Conservation (phyloP, 2,797 vertebrate genomes). For the Crypturellus tataupa region DNA sequence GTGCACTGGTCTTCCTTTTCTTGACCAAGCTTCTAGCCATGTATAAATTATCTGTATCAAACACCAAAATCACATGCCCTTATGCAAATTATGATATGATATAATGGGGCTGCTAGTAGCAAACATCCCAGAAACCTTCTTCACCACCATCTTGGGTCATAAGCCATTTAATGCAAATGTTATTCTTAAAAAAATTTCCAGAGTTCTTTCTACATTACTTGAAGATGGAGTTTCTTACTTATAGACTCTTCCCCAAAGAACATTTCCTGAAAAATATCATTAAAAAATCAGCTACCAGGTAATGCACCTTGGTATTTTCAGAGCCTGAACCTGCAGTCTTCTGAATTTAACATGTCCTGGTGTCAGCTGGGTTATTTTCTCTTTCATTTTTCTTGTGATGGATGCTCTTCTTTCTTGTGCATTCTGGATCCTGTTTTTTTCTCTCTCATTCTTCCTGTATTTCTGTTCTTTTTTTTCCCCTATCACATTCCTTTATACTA, state of each 20-base stretch:
- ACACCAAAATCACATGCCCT: neutral
- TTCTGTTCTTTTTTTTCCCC: neutral
- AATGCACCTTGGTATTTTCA: neutral
- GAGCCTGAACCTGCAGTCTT: neutral
- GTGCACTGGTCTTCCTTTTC: neutral
- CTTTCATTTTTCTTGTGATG: neutral
- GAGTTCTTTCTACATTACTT: neutral
- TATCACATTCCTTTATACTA: neutral
- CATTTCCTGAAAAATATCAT: neutral
- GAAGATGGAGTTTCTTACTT: neutral
- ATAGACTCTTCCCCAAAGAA: neutral
- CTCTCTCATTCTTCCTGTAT: neutral
- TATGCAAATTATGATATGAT: neutral
- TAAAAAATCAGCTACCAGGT: neutral
- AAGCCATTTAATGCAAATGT: neutral
- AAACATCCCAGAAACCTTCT: neutral
- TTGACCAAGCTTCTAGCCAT: neutral
- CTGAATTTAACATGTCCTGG: neutral
- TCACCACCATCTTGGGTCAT: fast-evolving
- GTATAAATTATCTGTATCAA: neutral
- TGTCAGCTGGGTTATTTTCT: neutral
- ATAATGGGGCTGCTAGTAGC: neutral
- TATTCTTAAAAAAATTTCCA: too few relatives aligned
- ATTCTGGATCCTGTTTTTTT: neutral
- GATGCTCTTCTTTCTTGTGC: neutral